A percentile compares a stretch with the other conserved stretches of the same genome.
Evolutionary conservation across 2,113 vertebrate species (phyloP).

Genomic region (Paradoxurus hermaphroditus): DNA sequence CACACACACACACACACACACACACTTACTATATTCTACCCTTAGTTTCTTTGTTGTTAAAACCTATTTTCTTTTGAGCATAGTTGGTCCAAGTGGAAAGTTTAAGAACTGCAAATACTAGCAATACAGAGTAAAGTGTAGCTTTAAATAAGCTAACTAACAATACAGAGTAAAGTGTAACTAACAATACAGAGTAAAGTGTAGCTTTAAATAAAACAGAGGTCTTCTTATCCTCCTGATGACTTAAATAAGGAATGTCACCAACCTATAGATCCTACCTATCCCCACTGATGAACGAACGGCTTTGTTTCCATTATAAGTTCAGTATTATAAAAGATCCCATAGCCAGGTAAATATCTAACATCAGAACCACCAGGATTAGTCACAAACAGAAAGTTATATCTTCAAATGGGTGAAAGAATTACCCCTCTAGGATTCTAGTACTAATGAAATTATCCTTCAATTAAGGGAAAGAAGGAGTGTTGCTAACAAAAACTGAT

Average conservation of each 20-base stretch:
- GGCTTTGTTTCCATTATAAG: background rate
- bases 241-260: background rate
- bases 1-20: too few relatives aligned
- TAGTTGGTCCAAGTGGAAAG: background rate
- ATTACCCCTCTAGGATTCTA: background rate
- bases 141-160: background rate
- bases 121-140: background rate
- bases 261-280: background rate
- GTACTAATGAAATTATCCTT: background rate
- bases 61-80: background rate
- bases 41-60: background rate
- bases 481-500: background rate
- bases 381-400: background rate
- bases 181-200: too few relatives aligned
- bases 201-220: too few relatives aligned
- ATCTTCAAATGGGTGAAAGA: background rate
- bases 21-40: background rate
- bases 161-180: too few relatives aligned
- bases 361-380: background rate
- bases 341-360: background rate
- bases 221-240: background rate
- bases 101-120: background rate
- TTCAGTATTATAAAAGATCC: background rate
- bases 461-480: background rate
- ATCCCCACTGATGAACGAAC: background rate